phyloP scores from a whole-genome alignment of 2,888 invertebrate genomes.

The Neoscelio sp. region DNA sequence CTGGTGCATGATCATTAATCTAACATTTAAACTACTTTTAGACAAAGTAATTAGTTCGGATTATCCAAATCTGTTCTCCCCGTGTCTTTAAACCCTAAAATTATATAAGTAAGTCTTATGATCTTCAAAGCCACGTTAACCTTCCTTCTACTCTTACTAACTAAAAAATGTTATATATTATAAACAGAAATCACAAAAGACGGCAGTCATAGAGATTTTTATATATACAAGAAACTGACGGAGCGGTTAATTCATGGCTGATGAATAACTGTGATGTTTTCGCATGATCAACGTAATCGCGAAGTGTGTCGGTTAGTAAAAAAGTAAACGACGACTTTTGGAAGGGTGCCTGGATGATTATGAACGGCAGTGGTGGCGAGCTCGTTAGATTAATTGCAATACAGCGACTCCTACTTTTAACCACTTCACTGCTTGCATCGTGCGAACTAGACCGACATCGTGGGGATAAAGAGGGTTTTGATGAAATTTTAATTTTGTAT shows the following conservation, averaged over 20 bases:
- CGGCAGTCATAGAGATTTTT: too few relatives aligned
- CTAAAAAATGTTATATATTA: too few relatives aligned
- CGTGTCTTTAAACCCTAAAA: too few relatives aligned
- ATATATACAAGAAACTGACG: not conserved
- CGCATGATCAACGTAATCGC: slow-evolving; percentile 41
- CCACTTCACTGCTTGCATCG: slow-evolving; percentile 64
- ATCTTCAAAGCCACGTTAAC: too few relatives aligned
- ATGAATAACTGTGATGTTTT: not conserved
- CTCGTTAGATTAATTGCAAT: slow-evolving; percentile 74
- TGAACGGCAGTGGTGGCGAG: slow-evolving; percentile 61
- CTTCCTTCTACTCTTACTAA: too few relatives aligned
- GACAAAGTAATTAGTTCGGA: too few relatives aligned
- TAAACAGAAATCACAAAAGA: too few relatives aligned
- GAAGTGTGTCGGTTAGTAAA: slow-evolving; percentile 22
- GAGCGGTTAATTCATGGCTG: not conserved
- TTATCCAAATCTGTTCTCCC: too few relatives aligned
- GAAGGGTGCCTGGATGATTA: slow-evolving; percentile 65
- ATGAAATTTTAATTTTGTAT: slow-evolving; percentile 74
- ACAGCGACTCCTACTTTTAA: slow-evolving; percentile 67
- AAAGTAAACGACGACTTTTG: slow-evolving; percentile 52
- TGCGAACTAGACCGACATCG: slow-evolving; percentile 59
- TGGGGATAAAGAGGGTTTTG: slow-evolving; percentile 72
- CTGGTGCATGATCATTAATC: too few relatives aligned
- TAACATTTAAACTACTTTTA: too few relatives aligned
- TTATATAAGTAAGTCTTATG: too few relatives aligned